Evolutionary conservation across 2,113 vertebrate species (phyloP), one percentile per base, ranked within the genome.

Genomic region (Callopanchax toddi): DNA sequence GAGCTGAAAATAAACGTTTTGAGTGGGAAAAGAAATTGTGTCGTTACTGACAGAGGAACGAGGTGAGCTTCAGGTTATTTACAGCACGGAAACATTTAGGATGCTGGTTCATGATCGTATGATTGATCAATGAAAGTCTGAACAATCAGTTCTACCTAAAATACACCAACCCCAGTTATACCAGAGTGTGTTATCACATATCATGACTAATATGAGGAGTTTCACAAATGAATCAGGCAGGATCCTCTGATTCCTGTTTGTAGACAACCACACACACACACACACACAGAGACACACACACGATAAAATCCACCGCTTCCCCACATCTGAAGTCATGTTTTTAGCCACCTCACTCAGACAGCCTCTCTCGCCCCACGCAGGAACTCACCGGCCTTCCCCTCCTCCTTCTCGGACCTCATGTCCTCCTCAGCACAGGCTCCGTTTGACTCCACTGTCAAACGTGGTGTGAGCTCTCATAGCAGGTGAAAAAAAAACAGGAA

Each of bases 321-420:
- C 20, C 60, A 51, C 36, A 39, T 11, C 17, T 16, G 25, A 37
- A 7, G 49, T n/a, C n/a, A n/a, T n/a, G n/a, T n/a, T n/a, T n/a
- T n/a, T n/a, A n/a, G 7, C 32, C 36, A 50, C 26, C 16, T 43
- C 40, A 25, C 36, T 6, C 46, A 13, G 3, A 6, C n/a, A 53
- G 48, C 18, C 18, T 15, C 18, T 42, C 25, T 42, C 2, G 16
- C 50, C 50, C n/a, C 22, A 1, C 37, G 48, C 74, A 85, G 17
- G 3, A 40, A 63, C 91, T 90, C 79, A 92, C 91, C 90, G 15
- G 87, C 66, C 67, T 80, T 91, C 55, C 83, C 85, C 59, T 91
- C 89, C 77, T 92, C 90, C 77, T 67, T 87, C 69, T 91, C 89
- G 65, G 91, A 89, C 86, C 85, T 87, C 91, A 91, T 92, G 79